Evolutionary conservation across 2,113 vertebrate genomes (phyloP).

Genomic region (Calyptommatus sinebrachiatus): DNA sequence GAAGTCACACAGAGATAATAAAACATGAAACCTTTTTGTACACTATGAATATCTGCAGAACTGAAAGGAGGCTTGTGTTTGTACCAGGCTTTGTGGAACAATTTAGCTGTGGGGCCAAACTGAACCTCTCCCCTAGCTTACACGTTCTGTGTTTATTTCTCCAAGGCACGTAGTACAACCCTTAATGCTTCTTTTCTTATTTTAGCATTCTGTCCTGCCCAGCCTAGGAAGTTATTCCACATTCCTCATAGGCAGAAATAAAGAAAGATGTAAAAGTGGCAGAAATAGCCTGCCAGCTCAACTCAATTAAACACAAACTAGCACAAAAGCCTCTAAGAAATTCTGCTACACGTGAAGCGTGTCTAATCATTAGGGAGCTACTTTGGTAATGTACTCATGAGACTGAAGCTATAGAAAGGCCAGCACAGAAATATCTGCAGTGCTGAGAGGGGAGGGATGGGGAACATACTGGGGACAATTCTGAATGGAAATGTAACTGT

Average conservation of each 20-base stretch:
- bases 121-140: not conserved
- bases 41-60: not conserved
- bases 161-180: not conserved
- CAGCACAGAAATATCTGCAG: not conserved
- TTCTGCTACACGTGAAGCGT: not conserved
- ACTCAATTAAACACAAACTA: not conserved
- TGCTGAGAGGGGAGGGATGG: not conserved
- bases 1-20: not conserved
- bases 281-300: not conserved
- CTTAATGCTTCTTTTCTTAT: not conserved
- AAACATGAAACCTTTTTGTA: not conserved
- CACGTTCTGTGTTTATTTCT: no score
- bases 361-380: not conserved
- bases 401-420: no score
- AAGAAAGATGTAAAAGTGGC: slow-evolving; percentile 14
- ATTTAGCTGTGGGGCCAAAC: not conserved
- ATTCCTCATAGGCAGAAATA: slow-evolving; percentile 21
- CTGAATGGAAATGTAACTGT: not conserved
- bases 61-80: not conserved
- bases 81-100: not conserved
- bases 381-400: not conserved
- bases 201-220: not conserved
- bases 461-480: not conserved
- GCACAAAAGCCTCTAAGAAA: slow-evolving; percentile 4
- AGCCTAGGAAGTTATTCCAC: not conserved